These are phyloP conservation scores for Acleris emargana DNA, from an alignment of 2,888 invertebrate genomes.

Conservation along the genomic window DNA sequence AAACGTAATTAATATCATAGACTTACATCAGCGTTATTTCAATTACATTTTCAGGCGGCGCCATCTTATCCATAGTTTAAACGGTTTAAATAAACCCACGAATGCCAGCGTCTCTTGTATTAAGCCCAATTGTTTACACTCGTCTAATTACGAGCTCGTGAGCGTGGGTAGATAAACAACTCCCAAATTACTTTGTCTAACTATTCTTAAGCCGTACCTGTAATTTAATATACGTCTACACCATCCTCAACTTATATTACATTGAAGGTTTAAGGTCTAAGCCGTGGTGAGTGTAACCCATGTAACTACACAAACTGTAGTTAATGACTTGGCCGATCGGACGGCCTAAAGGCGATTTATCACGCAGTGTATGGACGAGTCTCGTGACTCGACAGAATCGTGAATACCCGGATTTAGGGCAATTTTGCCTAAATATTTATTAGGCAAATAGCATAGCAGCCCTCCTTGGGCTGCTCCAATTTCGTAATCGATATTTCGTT, in stretches of 20 bases:
- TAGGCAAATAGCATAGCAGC: constrained; percentile 36
- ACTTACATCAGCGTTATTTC: no score
- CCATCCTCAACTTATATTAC: constrained; percentile 62
- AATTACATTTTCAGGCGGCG: no score
- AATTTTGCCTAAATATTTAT: constrained; percentile 38
- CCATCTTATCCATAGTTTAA: neutral
- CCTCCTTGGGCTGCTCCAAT: constrained; percentile 29
- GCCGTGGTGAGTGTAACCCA: constrained; percentile 56
- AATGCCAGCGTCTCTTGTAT: constrained; percentile 18
- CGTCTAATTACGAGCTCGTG: constrained; percentile 28
- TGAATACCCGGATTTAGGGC: constrained; percentile 32
- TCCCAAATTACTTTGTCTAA: constrained; percentile 39
- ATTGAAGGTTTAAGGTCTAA: constrained; percentile 56
- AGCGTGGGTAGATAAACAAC: constrained; percentile 24
- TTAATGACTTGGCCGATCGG: constrained; percentile 61
- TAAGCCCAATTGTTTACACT: constrained; percentile 24
- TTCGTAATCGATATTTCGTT: constrained; percentile 40
- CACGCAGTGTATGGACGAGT: constrained; percentile 50
- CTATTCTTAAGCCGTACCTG: constrained; percentile 50
- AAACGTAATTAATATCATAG: no score
- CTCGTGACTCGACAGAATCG: constrained; percentile 48
- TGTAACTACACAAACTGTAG: constrained; percentile 66
- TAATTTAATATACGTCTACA: constrained; percentile 63
- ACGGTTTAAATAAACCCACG: constrained; percentile 23
- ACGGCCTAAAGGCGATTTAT: constrained; percentile 61